phyloP scores from a whole-genome alignment of 2,888 invertebrate genomes.

The Mesoligia furuncula region DNA sequence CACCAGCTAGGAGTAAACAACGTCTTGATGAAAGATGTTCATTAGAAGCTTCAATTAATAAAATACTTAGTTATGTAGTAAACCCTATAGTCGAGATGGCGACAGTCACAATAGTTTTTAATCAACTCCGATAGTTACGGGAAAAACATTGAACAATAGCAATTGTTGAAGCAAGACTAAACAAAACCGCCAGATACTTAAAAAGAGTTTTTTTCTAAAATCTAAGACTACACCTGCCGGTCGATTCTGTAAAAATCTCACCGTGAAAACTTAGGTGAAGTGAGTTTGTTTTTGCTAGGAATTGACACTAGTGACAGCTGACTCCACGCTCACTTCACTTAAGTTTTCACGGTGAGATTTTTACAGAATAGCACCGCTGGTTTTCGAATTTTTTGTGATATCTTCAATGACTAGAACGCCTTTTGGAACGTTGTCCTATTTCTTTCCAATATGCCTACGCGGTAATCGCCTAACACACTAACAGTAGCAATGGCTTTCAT shows the following conservation, averaged over 20 bases:
- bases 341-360: no score
- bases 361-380: no score
- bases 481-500: no score
- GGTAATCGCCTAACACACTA: no score
- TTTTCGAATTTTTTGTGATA: background rate
- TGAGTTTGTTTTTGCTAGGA: no score
- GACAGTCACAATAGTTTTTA: slow-evolving; percentile 31
- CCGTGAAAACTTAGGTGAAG: no score
- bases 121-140: slow-evolving; percentile 53
- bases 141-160: slow-evolving; percentile 72
- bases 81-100: slow-evolving; percentile 5
- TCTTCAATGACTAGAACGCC: background rate
- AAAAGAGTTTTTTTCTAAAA: background rate
- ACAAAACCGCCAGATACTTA: background rate
- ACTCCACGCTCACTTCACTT: no score
- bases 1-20: no score
- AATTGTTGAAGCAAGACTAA: slow-evolving; percentile 69
- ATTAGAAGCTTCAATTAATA: background rate
- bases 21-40: slow-evolving; percentile 6
- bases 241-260: no score
- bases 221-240: background rate
- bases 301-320: no score
- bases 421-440: background rate
- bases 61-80: background rate
- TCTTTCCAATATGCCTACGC: background rate